Evolutionary conservation across 2,113 vertebrate genomes (phyloP).

Genomic region (Oceanites oceanicus): DNA sequence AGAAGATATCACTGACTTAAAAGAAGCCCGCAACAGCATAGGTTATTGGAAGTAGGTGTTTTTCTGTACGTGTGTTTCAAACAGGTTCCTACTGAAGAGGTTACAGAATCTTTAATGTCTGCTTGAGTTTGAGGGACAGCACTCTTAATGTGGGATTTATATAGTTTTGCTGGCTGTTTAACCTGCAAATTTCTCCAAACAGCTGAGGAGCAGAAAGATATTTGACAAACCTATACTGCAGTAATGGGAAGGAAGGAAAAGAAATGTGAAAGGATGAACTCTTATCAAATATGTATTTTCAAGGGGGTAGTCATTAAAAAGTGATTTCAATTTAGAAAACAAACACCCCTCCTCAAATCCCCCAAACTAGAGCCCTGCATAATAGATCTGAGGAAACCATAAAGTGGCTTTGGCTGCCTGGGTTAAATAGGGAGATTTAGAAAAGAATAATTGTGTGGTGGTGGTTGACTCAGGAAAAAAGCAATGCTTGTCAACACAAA

Average conservation of each 20-base stretch:
- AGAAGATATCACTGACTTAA: not conserved
- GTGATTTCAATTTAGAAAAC: not conserved
- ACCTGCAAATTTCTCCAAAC: not conserved
- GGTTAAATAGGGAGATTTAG: not conserved
- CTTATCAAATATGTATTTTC: not conserved
- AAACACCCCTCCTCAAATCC: not conserved
- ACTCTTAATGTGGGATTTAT: not conserved
- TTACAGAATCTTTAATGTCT: not conserved
- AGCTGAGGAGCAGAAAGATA: not conserved
- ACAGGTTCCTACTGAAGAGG: not conserved
- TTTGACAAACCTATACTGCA: not conserved
- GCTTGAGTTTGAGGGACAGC: not conserved
- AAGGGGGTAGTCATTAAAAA: not conserved
- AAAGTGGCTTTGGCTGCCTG: not conserved
- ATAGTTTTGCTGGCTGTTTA: not conserved
- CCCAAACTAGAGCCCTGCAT: not conserved
- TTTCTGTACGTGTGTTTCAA: rapidly evolving
- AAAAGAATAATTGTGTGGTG: not conserved
- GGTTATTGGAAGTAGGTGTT: not conserved
- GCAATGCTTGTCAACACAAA: not conserved
- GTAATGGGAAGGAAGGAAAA: not conserved
- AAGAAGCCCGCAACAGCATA: rapidly evolving
- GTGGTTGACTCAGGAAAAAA: not conserved
- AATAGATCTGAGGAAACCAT: not conserved
- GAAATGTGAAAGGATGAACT: not conserved